Evolutionary conservation across 2,888 invertebrate genomes (phyloP), one percentile per base, ranked within the genome.

Genomic region (Slavum lentiscoides): DNA sequence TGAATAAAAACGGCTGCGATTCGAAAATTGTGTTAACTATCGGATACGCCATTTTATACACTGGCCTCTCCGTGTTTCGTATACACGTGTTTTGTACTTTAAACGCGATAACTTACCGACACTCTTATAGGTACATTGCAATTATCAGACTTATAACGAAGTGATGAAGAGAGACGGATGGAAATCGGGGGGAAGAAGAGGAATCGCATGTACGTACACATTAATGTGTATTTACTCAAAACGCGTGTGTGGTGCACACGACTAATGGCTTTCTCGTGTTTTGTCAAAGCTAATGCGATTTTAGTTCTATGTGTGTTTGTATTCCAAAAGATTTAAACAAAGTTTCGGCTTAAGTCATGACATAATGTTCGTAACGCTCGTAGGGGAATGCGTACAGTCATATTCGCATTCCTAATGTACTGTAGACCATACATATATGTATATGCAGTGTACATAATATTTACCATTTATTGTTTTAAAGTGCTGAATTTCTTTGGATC

Each of bases 261-360:
- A 77, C 77, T 77, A 77, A 77, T 77, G 77, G 77, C 21, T 70
- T 77, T 77, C 49, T 77, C 69, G 21, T 77, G 77, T 77, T 69
- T 77, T 77, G 69, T 77, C 62, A 70, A 62, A 53, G 37, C 62
- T 69, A 70, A 77, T 62, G 69, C 70, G 62, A 77, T 70, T 77
- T 70, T 23, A 62, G 77, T 62, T 69, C 49, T 21, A n/a, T 62
- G 43, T 55, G 69, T 77, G 69, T 77, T 70, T 70, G 62, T 53
- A 37, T 53, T n/a, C 13, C 9, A 9, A 77, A 53, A 53, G 62
- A 76, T 59, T 76, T 49, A 68, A 76, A 76, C 67, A 76, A 67
- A 76, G 37, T 49, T 76, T 59, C 21, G 30, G 30, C 19, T 76
- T n/a, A 68, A 68, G 49, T 49, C 39, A 17, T 58, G 62, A 62